A percentile compares a stretch with the other conserved stretches of the same genome.
These are phyloP conservation scores for Patiria pectinifera DNA, from an alignment of 53 echinoderm and acorn worm genomes.

Conservation along the genomic window DNA sequence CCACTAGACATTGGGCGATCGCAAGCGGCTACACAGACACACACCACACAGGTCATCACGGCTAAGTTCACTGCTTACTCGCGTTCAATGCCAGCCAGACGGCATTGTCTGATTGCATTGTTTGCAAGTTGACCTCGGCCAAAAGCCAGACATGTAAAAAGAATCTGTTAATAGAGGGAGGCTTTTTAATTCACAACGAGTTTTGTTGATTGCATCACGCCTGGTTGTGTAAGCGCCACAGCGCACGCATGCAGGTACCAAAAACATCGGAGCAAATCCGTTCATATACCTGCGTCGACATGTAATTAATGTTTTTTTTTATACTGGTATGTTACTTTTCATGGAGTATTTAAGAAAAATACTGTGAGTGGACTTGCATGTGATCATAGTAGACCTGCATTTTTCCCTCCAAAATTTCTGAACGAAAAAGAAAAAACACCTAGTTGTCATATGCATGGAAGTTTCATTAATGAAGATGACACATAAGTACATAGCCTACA, in stretches of 20 bases:
- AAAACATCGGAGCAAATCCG: no score
- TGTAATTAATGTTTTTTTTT: background rate
- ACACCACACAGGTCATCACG: conserved; percentile 37
- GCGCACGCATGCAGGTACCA: background rate
- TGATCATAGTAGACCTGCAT: no score
- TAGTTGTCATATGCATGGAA: no score
- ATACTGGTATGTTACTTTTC: no score
- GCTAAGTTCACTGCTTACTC: conserved; percentile 33
- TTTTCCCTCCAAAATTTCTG: no score
- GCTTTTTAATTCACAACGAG: conserved; percentile 1
- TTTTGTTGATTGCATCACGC: conserved; percentile 18
- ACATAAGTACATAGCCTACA: no score
- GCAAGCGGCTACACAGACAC: background rate
- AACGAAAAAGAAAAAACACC: no score
- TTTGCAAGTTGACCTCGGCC: conserved; percentile 43
- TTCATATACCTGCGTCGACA: background rate
- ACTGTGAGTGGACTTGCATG: no score
- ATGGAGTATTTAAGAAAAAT: no score
- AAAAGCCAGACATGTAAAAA: conserved; percentile 52
- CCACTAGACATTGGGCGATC: no score
- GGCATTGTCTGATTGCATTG: conserved; percentile 52
- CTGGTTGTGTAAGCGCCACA: conserved; percentile 11
- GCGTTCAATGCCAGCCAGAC: conserved; percentile 31
- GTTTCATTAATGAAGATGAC: no score
- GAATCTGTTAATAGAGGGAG: conserved; percentile 17